Evolutionary conservation across 1,140 invertebrate genomes (phyloP).

Genomic region (Nasonia longicornis): DNA sequence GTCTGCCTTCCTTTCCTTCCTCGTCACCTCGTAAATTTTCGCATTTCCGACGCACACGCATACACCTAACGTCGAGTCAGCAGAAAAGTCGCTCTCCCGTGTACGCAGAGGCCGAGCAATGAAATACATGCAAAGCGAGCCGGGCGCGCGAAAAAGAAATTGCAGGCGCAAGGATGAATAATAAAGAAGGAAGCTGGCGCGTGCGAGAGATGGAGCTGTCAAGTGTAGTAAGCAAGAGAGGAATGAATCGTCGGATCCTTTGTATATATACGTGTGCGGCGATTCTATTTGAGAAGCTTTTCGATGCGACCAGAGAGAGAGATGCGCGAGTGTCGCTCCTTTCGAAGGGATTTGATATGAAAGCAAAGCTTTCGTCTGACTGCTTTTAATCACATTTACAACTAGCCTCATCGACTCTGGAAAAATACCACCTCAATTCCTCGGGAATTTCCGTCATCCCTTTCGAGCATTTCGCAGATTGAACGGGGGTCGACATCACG

Average conservation of each 20-base stretch:
- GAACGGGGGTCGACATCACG: too few relatives aligned
- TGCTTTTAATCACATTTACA: too few relatives aligned
- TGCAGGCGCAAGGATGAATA: conserved; percentile 46
- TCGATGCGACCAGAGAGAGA: not conserved
- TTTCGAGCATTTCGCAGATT: too few relatives aligned
- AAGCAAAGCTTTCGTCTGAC: too few relatives aligned
- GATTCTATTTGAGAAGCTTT: not conserved
- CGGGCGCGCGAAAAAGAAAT: conserved; percentile 29
- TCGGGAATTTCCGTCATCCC: too few relatives aligned
- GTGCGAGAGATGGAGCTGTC: conserved; percentile 64
- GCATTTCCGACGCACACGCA: conserved; percentile 3
- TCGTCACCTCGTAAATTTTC: conserved; percentile 23
- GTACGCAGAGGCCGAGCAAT: not conserved
- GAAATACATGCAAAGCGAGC: not conserved
- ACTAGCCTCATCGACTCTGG: too few relatives aligned
- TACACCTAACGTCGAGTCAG: conserved; percentile 23
- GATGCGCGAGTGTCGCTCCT: not conserved
- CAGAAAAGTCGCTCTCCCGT: conserved; percentile 7
- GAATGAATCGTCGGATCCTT: conserved; percentile 53
- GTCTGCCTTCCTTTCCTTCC: not conserved
- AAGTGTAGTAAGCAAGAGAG: conserved; percentile 50
- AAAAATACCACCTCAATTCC: too few relatives aligned
- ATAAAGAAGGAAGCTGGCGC: conserved; percentile 47
- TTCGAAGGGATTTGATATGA: too few relatives aligned
- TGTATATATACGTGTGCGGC: not conserved